Conservation (phyloP, 2,797 vertebrate species). For the Sebastes diploproa region DNA sequence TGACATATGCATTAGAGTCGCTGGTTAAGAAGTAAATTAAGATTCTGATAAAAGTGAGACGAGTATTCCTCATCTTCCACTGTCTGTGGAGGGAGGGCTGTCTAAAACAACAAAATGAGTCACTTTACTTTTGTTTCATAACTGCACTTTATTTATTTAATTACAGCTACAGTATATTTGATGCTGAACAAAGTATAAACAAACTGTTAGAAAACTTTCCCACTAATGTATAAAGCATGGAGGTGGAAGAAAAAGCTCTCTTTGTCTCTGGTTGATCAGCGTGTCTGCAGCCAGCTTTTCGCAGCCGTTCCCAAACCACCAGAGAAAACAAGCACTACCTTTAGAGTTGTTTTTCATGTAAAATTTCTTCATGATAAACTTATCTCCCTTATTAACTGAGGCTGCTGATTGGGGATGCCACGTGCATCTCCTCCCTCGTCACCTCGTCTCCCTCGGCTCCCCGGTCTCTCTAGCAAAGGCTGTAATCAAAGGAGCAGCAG, state of each 20-base stretch:
- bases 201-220: conserved; percentile 1
- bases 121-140: neutral
- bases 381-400: conserved; percentile 14
- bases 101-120: neutral
- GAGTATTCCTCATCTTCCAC: too few species aligned
- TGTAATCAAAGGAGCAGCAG: conserved; percentile 42
- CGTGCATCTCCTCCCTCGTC: neutral
- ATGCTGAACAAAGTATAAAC: conserved; percentile 8
- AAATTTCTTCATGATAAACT: neutral
- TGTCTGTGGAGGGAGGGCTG: too few species aligned
- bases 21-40: neutral
- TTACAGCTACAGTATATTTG: neutral
- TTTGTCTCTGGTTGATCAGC: conserved; percentile 17
- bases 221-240: neutral
- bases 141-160: neutral
- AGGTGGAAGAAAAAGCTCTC: neutral
- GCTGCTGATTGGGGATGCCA: conserved; percentile 14
- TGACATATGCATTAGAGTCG: too few species aligned
- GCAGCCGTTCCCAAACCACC: neutral
- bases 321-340: conserved; percentile 28
- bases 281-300: neutral
- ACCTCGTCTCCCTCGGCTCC: conserved; percentile 5
- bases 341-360: neutral
- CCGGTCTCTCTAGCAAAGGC: conserved; percentile 25
- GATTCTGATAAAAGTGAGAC: neutral